Evolutionary conservation across 2,888 invertebrate species (phyloP), one percentile per base, ranked within the genome.

Genomic region (Pyrrhia umbra): DNA sequence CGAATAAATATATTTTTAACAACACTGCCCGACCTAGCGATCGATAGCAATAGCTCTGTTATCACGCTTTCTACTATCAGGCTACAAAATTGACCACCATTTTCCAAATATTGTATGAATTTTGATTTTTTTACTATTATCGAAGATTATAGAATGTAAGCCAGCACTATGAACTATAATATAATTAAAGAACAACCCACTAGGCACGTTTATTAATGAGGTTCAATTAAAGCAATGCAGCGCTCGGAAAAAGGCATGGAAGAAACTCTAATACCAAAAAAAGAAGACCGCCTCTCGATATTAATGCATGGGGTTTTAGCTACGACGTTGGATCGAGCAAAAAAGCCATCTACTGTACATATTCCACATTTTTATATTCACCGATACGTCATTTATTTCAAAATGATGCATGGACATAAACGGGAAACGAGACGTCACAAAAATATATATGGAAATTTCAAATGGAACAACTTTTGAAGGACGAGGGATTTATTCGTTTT

Each of bases 221-320:
- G 23, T 40, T 60, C 10, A 61, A 50, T 50, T 66, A 50, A 34
- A 68, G 8, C 6, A 45, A n/a, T 25, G 16, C 45, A 39, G 63
- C 25, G 15, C 20, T 2, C 9, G 30, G 39, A 50, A 47, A 57
- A n/a, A 21, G 0, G 23, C 8, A 60, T 42, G 9, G 16, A 9
- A 20, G 30, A 37, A 46, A 60, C 16, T 10, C 15, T 18, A 50
- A 49, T 50, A 46, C 18, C 4, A 1, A 43, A 34, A 61, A 66
- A 40, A 47, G 10, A 69, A 39, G 1, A 50, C 21, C 34, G 9
- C 25, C 15, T 45, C 25, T 46, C 20, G 21, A 25, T 18, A 66
- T 66, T 69, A 69, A 69, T 69, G 45, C 10, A 46, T 15, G 25
- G 39, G 6, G 10, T 34, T 39, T 43, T 37, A 25, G 9, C 10